Percentiles rank a stretch among this genome's conserved stretches.
Evolutionary conservation across 2,113 vertebrate species (phyloP).

Genomic region (Pantherophis guttatus): DNA sequence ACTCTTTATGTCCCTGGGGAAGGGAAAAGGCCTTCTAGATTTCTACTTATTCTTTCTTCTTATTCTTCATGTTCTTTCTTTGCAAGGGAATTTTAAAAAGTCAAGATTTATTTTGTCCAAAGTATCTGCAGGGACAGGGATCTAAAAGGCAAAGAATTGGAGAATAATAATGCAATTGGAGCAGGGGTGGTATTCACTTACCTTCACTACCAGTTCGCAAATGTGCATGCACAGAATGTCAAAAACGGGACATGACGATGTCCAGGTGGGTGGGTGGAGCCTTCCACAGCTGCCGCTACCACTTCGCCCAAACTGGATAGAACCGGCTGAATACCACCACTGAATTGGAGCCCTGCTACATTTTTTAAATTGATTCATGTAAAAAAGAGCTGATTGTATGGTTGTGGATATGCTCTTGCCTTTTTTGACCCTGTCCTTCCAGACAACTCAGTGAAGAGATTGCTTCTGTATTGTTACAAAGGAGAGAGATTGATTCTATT

Average conservation of each 20-base stretch:
- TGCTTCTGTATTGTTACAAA: neutral
- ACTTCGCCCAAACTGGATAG: too few species aligned
- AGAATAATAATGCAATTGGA: neutral
- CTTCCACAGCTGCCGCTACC: too few species aligned
- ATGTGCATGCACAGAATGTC: too few species aligned
- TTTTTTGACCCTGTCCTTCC: neutral
- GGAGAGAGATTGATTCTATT: neutral
- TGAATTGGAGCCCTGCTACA: neutral
- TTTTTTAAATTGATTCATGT: neutral
- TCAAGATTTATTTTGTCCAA: neutral
- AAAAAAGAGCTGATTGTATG: neutral
- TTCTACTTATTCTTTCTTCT: neutral
- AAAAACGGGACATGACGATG: too few species aligned
- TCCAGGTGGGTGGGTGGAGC: too few species aligned
- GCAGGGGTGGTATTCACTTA: too few species aligned
- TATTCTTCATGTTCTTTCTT: neutral
- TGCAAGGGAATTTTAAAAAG: neutral
- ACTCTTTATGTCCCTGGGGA: neutral
- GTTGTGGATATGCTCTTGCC: neutral
- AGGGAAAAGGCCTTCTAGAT: neutral
- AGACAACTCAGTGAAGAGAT: neutral
- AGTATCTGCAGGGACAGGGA: neutral
- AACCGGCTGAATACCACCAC: too few species aligned
- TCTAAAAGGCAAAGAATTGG: neutral
- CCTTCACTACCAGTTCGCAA: too few species aligned